phyloP scores from a whole-genome alignment of 1,140 invertebrate genomes.

The Leptoteleia sp. region DNA sequence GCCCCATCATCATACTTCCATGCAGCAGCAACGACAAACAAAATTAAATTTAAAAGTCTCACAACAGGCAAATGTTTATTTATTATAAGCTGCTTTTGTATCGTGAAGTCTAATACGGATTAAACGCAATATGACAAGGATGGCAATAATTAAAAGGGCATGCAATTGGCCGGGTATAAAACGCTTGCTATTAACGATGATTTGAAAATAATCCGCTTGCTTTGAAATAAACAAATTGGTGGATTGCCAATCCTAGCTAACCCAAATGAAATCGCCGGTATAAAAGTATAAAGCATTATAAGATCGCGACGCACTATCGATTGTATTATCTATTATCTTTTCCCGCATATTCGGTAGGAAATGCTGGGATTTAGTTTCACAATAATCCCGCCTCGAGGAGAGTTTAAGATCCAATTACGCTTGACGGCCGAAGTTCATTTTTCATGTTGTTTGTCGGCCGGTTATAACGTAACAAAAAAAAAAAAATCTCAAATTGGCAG shows the following conservation, averaged over 20 bases:
- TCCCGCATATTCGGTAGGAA: conserved; percentile 48
- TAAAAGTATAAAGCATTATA: conserved; percentile 2
- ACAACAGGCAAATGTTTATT: too few species aligned
- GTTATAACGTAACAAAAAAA: conserved; percentile 8
- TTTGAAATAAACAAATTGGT: background rate
- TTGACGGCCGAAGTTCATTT: conserved; percentile 22
- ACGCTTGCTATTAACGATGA: too few species aligned
- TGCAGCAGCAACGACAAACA: too few species aligned
- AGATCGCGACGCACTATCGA: conserved; percentile 46
- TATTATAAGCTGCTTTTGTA: too few species aligned
- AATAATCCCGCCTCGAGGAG: conserved; percentile 46
- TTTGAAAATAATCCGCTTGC: too few species aligned
- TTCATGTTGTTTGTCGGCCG: conserved; percentile 14
- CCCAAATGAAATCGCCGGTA: background rate
- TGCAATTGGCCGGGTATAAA: too few species aligned
- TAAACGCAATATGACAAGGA: too few species aligned
- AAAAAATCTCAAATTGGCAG: too few species aligned
- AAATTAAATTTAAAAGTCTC: too few species aligned
- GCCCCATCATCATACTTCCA: too few species aligned
- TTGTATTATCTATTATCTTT: conserved; percentile 34
- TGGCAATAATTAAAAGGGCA: too few species aligned
- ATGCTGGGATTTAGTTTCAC: conserved; percentile 48
- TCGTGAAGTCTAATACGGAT: too few species aligned
- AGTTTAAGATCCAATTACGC: conserved; percentile 41
- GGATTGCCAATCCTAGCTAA: background rate